Evolutionary conservation across 2,113 vertebrate species (phyloP), one percentile per base, ranked within the genome.

Genomic region (Lepisosteus oculatus): DNA sequence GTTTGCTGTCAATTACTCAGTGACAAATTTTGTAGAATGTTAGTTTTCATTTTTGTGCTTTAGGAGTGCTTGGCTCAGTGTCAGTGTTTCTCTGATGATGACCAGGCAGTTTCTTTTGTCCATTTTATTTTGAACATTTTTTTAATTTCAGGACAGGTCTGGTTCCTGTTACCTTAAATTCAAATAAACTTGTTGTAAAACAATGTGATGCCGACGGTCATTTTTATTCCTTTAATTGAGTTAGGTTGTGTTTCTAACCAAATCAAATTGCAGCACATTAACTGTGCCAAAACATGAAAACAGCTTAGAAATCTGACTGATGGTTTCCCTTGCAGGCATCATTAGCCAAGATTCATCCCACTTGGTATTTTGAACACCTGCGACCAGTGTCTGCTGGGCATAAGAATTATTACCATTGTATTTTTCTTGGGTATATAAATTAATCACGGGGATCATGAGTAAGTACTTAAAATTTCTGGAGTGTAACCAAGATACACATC

Each of bases 321-420:
- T 85, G 79, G 77, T 81, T 87, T 89, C 76, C 87, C 88, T 89
- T 84, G 80, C 80, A 88, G 89, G 88, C 87, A 87, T 82, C 88
- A 90, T 92, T 91, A 90, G 81, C 85, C 82, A 78, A 79, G 81
- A 83, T 83, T 86, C 78, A 86, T 91, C 85, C 85, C 82, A 84
- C 87, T 89, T 86, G 76, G 81, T 86, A 85, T 89, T 88, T 90
- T 79, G 80, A 85, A 83, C 89, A 91, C 88, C 88, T 91, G 88
- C 56, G 78, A 87, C 87, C 83, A 79, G 70, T 80, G 77, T 89
- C 84, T 79, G 63, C 79, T 62, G 79, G 79, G 77, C 83, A 81
- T 68, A 87, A 90, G 83, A 89, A 87, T 88, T 87, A 88, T 90
- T 82, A 82, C 79, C 79, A 81, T 87, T 89, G 80, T 88, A 82